Evolutionary conservation across 2,888 invertebrate species (phyloP), one percentile per base, ranked within the genome.

Genomic region (Phortica okadai): DNA sequence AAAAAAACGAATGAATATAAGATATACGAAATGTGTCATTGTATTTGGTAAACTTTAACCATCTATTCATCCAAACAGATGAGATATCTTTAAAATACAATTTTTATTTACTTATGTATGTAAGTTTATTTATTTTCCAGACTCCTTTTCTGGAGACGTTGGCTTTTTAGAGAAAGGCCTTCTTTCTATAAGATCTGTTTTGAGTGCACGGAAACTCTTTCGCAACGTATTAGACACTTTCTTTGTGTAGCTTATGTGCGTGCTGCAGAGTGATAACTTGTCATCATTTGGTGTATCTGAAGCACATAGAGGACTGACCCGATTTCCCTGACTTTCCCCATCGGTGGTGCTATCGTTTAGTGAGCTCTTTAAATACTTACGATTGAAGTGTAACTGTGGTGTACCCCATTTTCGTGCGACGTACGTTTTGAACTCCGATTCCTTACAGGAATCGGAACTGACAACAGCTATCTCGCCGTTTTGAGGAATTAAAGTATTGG

Each of bases 371-470:
- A 90, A 83, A 76, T 89, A 90, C 78, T 90, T 90, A n/a, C 91
- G 86, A 82, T 91, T 91, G 66, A 90, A 90, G 74, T 90, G 87
- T 82, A 91, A 64, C 72, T 90, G 90, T 3, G 90, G 90, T 10
- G 90, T 90, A 41, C 91, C 90, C 91, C 91, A 91, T 50, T 90
- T 91, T 50, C 90, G 90, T 45, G 86, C 89, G 42, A 89, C 82
- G 54, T 79, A 82, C 2, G 82, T 83, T 73, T 7, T 41, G 66
- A 84, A 83, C 76, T 87, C 88, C 25, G 81, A 81, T 83, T 85
- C 85, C 70, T 82, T 85, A 33, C 89, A 90, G 1, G 83, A 82
- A 25, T 86, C 82, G 45, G 80, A 81, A 70, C 80, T 75, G 74
- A 54, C 11, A 74, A 73, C 5, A 41, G 62, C 67, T 10, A 67